Conservation (phyloP, 2,797 vertebrate genomes). For the Hirundo rustica region DNA sequence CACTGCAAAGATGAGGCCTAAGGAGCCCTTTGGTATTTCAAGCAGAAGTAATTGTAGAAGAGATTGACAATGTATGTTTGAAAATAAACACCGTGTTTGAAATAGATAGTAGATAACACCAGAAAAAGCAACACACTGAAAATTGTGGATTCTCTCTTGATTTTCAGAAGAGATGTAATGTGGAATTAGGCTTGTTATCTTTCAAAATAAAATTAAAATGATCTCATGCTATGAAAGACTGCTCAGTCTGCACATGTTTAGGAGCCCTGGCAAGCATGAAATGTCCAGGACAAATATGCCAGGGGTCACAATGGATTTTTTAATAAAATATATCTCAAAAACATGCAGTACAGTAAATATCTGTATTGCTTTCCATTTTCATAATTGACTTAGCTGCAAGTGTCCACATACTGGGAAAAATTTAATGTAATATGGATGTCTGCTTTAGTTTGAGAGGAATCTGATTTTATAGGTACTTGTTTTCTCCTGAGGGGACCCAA, state of each 20-base stretch:
- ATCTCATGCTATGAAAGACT: background rate
- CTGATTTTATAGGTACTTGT: background rate
- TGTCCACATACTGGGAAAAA: background rate
- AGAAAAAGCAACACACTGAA: background rate
- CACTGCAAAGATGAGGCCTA: slow-evolving; percentile 26
- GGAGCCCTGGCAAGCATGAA: background rate
- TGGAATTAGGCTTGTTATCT: background rate
- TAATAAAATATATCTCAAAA: background rate
- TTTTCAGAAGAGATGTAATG: background rate
- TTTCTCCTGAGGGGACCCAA: background rate
- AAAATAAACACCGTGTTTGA: slow-evolving; percentile 40
- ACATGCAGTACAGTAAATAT: background rate
- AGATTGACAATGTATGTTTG: slow-evolving; percentile 12
- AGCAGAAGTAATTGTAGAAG: slow-evolving; percentile 33
- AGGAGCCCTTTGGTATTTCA: slow-evolving; percentile 58
- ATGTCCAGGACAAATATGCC: background rate
- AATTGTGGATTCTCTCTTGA: background rate
- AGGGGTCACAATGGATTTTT: background rate
- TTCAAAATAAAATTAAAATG: slow-evolving; percentile 17
- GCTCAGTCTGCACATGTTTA: background rate
- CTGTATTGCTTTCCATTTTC: background rate
- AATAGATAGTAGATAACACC: slow-evolving; percentile 1
- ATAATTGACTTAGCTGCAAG: background rate
- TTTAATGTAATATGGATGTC: background rate
- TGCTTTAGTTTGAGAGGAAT: background rate